Evolutionary conservation across 2,113 vertebrate genomes (phyloP), one percentile per base, ranked within the genome.

Genomic region (Murina feae): DNA sequence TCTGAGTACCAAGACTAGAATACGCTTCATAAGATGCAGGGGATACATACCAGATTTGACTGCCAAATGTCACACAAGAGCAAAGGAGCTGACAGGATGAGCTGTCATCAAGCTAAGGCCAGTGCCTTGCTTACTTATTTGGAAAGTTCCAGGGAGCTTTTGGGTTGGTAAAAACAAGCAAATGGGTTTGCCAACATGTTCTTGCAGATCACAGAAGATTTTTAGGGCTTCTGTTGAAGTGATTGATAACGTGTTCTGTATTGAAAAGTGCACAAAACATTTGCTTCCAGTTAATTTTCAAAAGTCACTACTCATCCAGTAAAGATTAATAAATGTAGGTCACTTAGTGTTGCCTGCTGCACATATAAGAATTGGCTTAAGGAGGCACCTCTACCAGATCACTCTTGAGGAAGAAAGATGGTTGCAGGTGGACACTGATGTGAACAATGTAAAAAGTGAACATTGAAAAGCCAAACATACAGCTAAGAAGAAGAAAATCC

Each of bases 111-210:
- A 58, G 23, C 58, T 86, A 9, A 10, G 35, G 1, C 42, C 63
- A 91, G 18, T 37, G 35, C 16, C 28, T 93, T 75, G 25, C 58
- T 63, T 78, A 75, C 4, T 55, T 12, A 65, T 16, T 89, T 86
- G 79, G 71, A 95, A 90, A 86, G 42, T 86, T 92, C 32, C 86
- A 92, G 37, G 82, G 65, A 66, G 74, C 90, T 95, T 81, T 78
- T 83, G 86, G 42, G 60, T 89, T 47, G 7, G 9, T 66, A 83
- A n/a, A 89, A 82, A 93, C 4, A 82, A 96, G 35, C 12, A 75
- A n/a, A 53, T 80, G 32, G 35, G n/a, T 79, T 72, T 44, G 39
- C n/a, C 82, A 76, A 53, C 55, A 30, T 69, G 20, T 71, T 76
- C n/a, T 87, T 72, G 20, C 74, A 85, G 35, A 74, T 63, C 17